Base-by-base conservation (phyloP, 2,888 invertebrate genomes). In the Phoronis australis region DNA sequence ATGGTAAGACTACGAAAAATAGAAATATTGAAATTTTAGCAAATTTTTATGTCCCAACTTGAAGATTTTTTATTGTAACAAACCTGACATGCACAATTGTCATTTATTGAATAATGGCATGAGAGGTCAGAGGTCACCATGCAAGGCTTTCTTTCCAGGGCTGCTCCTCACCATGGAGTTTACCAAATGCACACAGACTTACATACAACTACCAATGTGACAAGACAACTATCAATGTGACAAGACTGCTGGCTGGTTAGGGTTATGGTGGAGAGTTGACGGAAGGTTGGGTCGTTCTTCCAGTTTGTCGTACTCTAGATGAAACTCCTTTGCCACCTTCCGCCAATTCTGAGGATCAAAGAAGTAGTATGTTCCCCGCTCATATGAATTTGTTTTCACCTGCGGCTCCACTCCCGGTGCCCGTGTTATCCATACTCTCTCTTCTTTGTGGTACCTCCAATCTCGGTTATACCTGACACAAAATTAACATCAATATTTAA, bases 301-400 rank as follows among this genome's bases (percentile, higher is more conserved):
- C 79, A 99, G 83, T 83, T 96, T 95, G 82, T 92, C 93, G 83
- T 97, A 96, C 82, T 99, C 97, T 80, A 99, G 83, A 82, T 92
- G 89, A 83, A 99, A 95, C 81, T 97, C 97, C 81, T 96, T 97
- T 75, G 94, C 87, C 77, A 95, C 92, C 84, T 96, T 97, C 78
- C 96, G 85, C 97, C 99, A 99, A 81, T 90, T 95, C 80, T 92
- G 90, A 75, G 93, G 93, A 82, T 99, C 99, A 79, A 99, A 99
- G 82, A 95, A 95, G 82, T 93, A 96, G 82, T 99, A 99, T 71
- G 95, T 96, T 81, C 97, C 97, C 75, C 95, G 85, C 82, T 99
- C 97, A 81, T 93, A 97, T 65, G 90, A 90, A 69, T 87, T 85
- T 61, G 93, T 95, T 81, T 96, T 97, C 79, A 97, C 93, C 67